Base-by-base conservation (phyloP, 2,888 invertebrate genomes). In the Steinernema scapterisci region DNA sequence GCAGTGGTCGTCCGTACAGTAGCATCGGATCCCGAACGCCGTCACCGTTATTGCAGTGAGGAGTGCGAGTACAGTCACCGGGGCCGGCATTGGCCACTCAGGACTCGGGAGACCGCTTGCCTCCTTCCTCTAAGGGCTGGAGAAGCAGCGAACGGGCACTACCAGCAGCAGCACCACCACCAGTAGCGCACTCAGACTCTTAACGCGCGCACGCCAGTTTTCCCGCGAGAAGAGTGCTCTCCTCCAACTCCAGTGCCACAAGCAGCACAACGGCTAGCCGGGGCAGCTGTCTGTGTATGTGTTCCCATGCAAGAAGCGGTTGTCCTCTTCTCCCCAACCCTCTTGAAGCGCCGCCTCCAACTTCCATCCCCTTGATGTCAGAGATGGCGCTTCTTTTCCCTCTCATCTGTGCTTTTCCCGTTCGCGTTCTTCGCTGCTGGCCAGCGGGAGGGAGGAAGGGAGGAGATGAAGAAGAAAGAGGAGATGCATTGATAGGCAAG, bases 1-100 rank as follows among this genome's bases (percentile, higher is more conserved):
- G 70, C 86, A 86, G 74, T 86, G 81, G 63, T 86, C 86, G 72
- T 86, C 86, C 23, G 82, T 82, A 75, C 82, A 82, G 75, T 80
- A 82, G 70, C 82, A 82, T 71, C 45, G 43, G 71, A 45, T 71
- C 13, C 45, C 71, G 16, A 46, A 71, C 71, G 45, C 71, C 13
- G 71, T 63, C 31, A 63, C 63, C 63, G 63, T 63, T 27, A 63
- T 27, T 63, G 63, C 63, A 63, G 63, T 63, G 63, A 63, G 63
- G 31, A 63, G 63, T 27, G 63, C 63, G 31, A 63, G 27, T 63
- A 63, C 63, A 63, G 31, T 27, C 31, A 63, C 63, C 63, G 63
- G 63, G 63, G 63, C 63, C 63, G 63, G 63, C 63, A 63, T 63
- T 63, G 63, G 63, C 63, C 63, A 21, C 63, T 54, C 54, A 27